Percentiles rank a stretch among this genome's conserved stretches.
Evolutionary conservation across 2,888 invertebrate species (phyloP).

Genomic region (Tiliacea citrago): DNA sequence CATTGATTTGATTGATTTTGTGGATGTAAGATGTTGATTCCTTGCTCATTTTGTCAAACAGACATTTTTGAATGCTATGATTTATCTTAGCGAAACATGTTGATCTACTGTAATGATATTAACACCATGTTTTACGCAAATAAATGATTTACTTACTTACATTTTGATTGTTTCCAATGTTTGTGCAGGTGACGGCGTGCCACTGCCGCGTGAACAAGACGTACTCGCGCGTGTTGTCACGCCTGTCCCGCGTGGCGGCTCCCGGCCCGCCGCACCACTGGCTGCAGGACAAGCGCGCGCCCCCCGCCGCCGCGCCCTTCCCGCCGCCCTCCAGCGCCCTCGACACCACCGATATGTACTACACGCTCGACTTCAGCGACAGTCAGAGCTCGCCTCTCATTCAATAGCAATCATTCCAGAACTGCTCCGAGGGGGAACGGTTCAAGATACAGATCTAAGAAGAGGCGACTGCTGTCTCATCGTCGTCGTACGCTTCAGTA

Average conservation of each 20-base stretch:
- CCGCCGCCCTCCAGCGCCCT: conserved; percentile 87
- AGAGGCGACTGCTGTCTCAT: conserved; percentile 40
- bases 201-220: conserved; percentile 95
- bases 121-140: too few relatives aligned
- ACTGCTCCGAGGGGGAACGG: conserved; percentile 88
- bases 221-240: conserved; percentile 92
- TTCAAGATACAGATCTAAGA: conserved; percentile 86
- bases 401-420: conserved; percentile 91
- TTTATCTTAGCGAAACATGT: too few relatives aligned
- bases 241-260: conserved; percentile 85
- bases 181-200: conserved; percentile 92
- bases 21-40: too few relatives aligned
- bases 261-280: conserved; percentile 89
- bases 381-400: conserved; percentile 94
- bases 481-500: conserved; percentile 8
- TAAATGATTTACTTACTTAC: too few relatives aligned
- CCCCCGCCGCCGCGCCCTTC: conserved; percentile 71
- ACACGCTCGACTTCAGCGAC: conserved; percentile 94
- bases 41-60: too few relatives aligned
- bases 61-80: too few relatives aligned
- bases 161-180: background rate
- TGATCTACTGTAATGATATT: too few relatives aligned
- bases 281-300: conserved; percentile 90
- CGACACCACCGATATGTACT: conserved; percentile 94
- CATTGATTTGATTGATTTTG: too few relatives aligned